Percentiles rank a stretch among this genome's conserved stretches.
phyloP scores from a whole-genome alignment of 2,113 vertebrate genomes.

The Corapipo altera region DNA sequence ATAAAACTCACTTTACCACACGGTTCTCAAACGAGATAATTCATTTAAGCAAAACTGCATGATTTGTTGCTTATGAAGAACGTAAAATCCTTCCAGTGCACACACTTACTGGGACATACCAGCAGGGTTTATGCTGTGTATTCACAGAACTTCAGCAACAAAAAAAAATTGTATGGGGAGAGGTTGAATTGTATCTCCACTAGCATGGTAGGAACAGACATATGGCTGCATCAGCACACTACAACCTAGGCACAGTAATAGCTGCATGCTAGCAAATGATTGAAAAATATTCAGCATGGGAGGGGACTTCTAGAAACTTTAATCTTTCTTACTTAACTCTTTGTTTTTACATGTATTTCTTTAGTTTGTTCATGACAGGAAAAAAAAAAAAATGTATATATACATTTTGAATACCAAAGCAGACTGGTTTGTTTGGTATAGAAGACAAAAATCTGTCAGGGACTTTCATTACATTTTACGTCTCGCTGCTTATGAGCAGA shows the following conservation, averaged over 20 bases:
- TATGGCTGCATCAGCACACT: background rate
- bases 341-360: slow-evolving; percentile 51
- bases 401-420: background rate
- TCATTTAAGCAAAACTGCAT: background rate
- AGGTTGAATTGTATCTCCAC: background rate
- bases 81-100: background rate
- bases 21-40: background rate
- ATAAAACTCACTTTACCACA: background rate
- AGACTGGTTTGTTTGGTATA: background rate
- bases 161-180: background rate
- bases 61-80: background rate
- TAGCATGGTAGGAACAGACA: background rate
- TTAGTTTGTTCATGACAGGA: slow-evolving; percentile 49
- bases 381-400: background rate
- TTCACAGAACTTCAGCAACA: background rate
- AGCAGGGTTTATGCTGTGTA: background rate
- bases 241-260: background rate
- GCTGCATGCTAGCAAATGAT: slow-evolving; percentile 11
- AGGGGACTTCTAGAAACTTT: slow-evolving; percentile 23
- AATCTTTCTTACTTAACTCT: slow-evolving; percentile 34
- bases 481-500: slow-evolving; percentile 51
- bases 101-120: background rate
- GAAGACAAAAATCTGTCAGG: slow-evolving; percentile 30
- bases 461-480: slow-evolving; percentile 62
- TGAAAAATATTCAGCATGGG: slow-evolving; percentile 10